A percentile compares a stretch with the other conserved stretches of the same genome.
Conservation (phyloP, 1,140 invertebrate genomes). For the Drosophila busckii region DNA sequence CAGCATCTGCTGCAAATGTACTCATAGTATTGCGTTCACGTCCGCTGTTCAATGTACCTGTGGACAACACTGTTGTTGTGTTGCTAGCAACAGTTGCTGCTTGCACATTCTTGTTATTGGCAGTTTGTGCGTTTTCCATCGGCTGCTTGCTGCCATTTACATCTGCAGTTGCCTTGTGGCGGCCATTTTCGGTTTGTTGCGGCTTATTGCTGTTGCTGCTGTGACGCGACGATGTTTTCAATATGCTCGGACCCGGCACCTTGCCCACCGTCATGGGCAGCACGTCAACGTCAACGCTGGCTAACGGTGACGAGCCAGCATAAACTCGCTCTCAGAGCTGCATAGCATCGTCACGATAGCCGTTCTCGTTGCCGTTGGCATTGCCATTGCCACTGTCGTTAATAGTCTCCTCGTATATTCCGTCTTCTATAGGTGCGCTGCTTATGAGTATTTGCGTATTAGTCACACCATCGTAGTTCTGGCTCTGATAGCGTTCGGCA, state of each 20-base stretch:
- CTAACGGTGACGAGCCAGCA: conserved; percentile 38
- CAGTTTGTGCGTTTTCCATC: conserved; percentile 24
- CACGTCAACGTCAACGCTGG: conserved; percentile 37
- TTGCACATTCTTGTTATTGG: conserved; percentile 1
- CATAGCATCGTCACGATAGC: conserved; percentile 51
- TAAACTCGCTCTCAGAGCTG: conserved; percentile 71
- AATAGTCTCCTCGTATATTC: conserved; percentile 40
- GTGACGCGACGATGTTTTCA: conserved; percentile 79
- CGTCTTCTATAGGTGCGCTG: conserved; percentile 73
- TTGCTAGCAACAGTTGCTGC: conserved; percentile 31
- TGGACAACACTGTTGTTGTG: conserved; percentile 59
- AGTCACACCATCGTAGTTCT: conserved; percentile 79
- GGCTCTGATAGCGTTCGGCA: conserved; percentile 66
- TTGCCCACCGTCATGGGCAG: conserved; percentile 62
- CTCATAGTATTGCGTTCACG: conserved; percentile 63
- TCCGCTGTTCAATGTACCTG: conserved; percentile 64
- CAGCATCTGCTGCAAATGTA: conserved; percentile 39
- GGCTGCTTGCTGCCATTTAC: conserved; percentile 64
- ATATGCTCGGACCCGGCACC: conserved; percentile 80
- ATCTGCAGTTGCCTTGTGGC: conserved; percentile 29
- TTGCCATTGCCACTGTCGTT: conserved; percentile 8
- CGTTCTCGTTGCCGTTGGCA: conserved; percentile 19
- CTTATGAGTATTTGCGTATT: conserved; percentile 81
- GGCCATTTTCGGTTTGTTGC: conserved; percentile 41
- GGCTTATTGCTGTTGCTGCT: conserved; percentile 34